Conservation (phyloP, 2,797 vertebrate species). For the Echeneis naucrates region DNA sequence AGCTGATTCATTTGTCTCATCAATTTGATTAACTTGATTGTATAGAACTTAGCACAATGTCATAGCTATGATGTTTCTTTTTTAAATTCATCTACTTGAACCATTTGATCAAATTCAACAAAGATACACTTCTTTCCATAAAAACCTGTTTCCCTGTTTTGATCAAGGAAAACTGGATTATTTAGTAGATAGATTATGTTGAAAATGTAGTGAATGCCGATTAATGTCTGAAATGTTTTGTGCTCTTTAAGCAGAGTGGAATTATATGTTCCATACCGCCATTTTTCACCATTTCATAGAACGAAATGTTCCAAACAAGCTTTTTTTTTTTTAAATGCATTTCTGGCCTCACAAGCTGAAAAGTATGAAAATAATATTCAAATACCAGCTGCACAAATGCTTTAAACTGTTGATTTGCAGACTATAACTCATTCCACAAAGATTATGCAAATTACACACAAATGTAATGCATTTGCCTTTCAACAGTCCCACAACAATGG, state of each 20-base stretch:
- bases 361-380: background rate
- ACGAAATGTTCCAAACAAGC: background rate
- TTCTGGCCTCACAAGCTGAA: background rate
- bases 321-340: background rate
- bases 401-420: background rate
- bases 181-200: background rate
- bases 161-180: background rate
- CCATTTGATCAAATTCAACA: background rate
- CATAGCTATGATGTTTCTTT: background rate
- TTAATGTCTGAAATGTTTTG: background rate
- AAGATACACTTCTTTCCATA: background rate
- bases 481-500: background rate
- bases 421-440: background rate
- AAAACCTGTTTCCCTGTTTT: background rate
- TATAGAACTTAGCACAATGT: background rate
- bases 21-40: background rate
- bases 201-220: background rate
- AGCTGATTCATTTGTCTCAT: background rate
- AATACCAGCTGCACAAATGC: background rate
- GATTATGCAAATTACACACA: background rate
- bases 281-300: background rate
- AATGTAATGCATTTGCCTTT: background rate
- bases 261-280: background rate
- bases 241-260: background rate
- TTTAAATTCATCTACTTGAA: background rate